Conservation (phyloP, 2,113 vertebrate species). For the Poicephalus gulielmi region DNA sequence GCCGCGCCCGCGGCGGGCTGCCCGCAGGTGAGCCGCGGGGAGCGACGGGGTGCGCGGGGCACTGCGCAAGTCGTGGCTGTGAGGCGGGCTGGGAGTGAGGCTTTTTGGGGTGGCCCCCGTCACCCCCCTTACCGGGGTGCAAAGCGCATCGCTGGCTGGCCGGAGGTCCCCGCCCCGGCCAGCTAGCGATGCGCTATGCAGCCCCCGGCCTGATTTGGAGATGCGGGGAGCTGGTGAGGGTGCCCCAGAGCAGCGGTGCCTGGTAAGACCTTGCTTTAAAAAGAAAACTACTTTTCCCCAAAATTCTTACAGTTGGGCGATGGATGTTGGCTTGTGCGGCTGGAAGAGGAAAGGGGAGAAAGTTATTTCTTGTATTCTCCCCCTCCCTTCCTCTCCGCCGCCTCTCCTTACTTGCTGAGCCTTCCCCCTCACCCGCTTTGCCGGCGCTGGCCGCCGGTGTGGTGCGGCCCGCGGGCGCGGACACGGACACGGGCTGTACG, state of each 20-base stretch:
- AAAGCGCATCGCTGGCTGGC: background rate
- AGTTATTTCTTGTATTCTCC: background rate
- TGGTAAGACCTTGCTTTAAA: background rate
- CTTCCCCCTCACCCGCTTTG: background rate
- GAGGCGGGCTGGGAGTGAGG: background rate
- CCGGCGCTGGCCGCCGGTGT: background rate
- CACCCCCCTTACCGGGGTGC: background rate
- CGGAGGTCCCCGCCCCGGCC: background rate
- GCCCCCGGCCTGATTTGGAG: background rate
- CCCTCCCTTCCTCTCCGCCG: background rate
- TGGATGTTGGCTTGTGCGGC: background rate
- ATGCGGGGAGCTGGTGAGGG: background rate
- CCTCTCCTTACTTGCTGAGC: background rate
- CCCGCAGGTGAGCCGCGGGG: conserved; percentile 82
- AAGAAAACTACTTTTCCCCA: fast-evolving
- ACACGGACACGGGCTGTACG: conserved; percentile 46
- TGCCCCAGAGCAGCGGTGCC: background rate
- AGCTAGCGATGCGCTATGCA: background rate
- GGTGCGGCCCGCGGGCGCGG: background rate
- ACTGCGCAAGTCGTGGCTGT: background rate
- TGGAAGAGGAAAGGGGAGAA: background rate
- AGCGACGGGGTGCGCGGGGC: background rate
- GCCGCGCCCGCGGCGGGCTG: conserved; percentile 70
- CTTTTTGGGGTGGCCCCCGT: background rate
- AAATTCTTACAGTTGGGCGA: background rate